Percentiles rank a stretch among this genome's conserved stretches.
Conservation (phyloP, 2,113 vertebrate genomes). For the Felis chaus region DNA sequence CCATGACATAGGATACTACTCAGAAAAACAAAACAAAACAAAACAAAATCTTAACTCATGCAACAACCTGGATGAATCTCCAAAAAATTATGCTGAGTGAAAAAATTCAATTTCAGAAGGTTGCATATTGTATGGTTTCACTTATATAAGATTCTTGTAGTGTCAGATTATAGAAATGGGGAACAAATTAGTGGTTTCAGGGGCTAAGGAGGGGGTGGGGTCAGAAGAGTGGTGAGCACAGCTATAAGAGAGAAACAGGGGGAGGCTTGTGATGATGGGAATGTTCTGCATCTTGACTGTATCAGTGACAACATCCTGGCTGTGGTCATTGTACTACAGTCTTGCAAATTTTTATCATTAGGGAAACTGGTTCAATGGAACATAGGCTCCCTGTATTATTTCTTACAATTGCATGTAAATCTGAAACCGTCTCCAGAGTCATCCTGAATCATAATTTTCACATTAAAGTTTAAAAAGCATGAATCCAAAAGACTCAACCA, state of each 20-base stretch:
- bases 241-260: background rate
- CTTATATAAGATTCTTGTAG: background rate
- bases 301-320: background rate
- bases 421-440: background rate
- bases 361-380: background rate
- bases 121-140: background rate
- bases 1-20: background rate
- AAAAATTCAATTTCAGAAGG: background rate
- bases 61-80: background rate
- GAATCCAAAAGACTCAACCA: background rate
- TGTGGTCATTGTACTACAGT: background rate
- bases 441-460: background rate
- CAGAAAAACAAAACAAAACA: background rate
- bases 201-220: background rate
- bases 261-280: background rate
- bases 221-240: background rate
- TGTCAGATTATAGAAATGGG: background rate
- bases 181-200: background rate
- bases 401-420: background rate
- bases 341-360: background rate
- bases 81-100: background rate
- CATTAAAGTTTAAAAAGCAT: background rate
- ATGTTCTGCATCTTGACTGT: background rate
- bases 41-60: background rate
- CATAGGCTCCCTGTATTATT: background rate